These are phyloP conservation scores for Phymastichus coffea DNA, from an alignment of 1,140 invertebrate species.

Conservation along the genomic window DNA sequence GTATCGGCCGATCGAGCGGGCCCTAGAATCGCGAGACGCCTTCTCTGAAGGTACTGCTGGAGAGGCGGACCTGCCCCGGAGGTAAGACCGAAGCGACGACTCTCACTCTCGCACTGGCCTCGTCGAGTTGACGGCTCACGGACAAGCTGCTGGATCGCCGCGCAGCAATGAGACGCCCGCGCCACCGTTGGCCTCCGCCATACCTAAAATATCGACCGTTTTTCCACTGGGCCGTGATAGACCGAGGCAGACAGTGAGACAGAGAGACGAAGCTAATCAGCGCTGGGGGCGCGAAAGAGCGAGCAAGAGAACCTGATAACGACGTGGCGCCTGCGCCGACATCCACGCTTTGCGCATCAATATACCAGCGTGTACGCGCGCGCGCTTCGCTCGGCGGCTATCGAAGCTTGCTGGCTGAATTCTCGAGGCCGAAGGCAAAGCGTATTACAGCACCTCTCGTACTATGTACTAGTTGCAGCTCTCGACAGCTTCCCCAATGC, in stretches of 20 bases:
- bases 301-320: neutral
- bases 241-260: neutral
- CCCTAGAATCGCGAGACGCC: too few species aligned
- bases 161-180: slow-evolving; percentile 41
- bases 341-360: slow-evolving; percentile 5
- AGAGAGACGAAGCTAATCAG: neutral
- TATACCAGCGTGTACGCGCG: neutral
- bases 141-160: neutral
- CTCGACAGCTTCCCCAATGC: too few species aligned
- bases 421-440: too few species aligned
- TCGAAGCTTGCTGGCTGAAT: too few species aligned
- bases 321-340: slow-evolving; percentile 3
- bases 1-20: too few species aligned
- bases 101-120: slow-evolving; percentile 37
- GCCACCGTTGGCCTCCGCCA: slow-evolving; percentile 46
- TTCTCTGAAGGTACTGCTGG: too few species aligned
- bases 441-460: too few species aligned
- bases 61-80: too few species aligned
- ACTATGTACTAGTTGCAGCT: too few species aligned
- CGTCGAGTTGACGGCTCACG: too few species aligned
- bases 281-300: neutral
- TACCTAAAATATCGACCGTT: slow-evolving; percentile 54
- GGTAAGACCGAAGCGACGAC: slow-evolving; percentile 14
- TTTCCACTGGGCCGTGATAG: slow-evolving; percentile 21
- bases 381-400: too few species aligned